Evolutionary conservation across 64 coral and sea anemone genomes (phyloP).

Genomic region (Stichodactyla mertensii): DNA sequence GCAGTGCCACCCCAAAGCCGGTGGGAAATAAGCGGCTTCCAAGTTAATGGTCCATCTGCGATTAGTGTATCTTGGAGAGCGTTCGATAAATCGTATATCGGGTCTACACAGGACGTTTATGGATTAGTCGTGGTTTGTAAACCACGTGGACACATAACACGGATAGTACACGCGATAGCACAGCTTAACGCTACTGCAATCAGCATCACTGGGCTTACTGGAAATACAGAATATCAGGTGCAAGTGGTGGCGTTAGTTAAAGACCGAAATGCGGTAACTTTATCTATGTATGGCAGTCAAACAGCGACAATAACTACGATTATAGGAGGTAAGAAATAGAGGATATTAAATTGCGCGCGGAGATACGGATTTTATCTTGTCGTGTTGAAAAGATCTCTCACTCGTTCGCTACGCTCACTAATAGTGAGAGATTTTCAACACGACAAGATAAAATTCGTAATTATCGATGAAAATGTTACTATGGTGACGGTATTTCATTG

Average conservation of each 20-base stretch:
- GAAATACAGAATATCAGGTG: neutral
- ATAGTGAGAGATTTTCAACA: too few relatives aligned
- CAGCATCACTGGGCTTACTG: neutral
- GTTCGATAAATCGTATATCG: neutral
- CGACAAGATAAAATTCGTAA: too few relatives aligned
- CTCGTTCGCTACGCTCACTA: too few relatives aligned
- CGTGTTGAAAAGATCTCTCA: too few relatives aligned
- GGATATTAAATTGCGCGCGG: neutral
- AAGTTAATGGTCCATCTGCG: neutral
- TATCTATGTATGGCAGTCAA: neutral
- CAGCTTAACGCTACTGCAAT: neutral
- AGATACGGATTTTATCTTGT: too few relatives aligned
- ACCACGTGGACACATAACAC: neutral
- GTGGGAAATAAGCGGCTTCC: neutral
- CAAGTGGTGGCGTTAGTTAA: neutral
- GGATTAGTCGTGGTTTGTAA: neutral
- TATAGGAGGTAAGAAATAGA: neutral
- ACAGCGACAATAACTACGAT: neutral
- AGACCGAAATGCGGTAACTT: neutral
- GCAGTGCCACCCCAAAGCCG: neutral
- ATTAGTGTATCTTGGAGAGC: neutral
- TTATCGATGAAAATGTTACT: too few relatives aligned
- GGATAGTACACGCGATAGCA: neutral
- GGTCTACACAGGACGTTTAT: neutral
- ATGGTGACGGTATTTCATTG: too few relatives aligned